Conservation (phyloP, 2,797 vertebrate genomes). For the Otolemur crassicaudatus region DNA sequence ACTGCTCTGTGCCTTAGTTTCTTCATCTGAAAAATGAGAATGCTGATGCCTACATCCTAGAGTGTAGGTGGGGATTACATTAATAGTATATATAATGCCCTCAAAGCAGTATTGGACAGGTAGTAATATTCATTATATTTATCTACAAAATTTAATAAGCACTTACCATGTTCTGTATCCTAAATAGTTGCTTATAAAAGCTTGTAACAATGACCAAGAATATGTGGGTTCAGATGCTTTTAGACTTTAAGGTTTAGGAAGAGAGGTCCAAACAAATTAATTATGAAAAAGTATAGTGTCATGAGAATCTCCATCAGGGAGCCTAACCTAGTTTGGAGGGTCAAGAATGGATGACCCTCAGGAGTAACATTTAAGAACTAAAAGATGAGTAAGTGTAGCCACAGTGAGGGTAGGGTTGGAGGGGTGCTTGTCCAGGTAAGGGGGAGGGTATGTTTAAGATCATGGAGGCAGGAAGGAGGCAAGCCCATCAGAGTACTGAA, state of each 20-base stretch:
- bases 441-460: not conserved
- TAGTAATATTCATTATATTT: conserved; percentile 32
- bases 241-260: not conserved
- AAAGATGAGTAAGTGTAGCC: not conserved
- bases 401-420: not conserved
- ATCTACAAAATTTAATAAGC: conserved; percentile 10
- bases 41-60: not conserved
- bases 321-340: not conserved
- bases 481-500: not conserved
- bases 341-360: not conserved
- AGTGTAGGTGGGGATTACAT: not conserved
- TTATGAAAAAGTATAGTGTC: not conserved
- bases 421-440: not conserved
- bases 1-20: conserved; percentile 5
- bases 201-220: not conserved
- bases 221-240: not conserved
- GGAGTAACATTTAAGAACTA: not conserved
- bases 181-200: not conserved
- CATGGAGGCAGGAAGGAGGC: not conserved
- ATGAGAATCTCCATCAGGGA: not conserved
- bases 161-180: not conserved
- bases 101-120: not conserved
- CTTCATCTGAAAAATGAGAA: not conserved
- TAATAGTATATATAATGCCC: not conserved
- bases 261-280: not conserved